These are phyloP conservation scores for Halcyon senegalensis DNA, from an alignment of 2,113 vertebrate genomes.

Conservation along the genomic window DNA sequence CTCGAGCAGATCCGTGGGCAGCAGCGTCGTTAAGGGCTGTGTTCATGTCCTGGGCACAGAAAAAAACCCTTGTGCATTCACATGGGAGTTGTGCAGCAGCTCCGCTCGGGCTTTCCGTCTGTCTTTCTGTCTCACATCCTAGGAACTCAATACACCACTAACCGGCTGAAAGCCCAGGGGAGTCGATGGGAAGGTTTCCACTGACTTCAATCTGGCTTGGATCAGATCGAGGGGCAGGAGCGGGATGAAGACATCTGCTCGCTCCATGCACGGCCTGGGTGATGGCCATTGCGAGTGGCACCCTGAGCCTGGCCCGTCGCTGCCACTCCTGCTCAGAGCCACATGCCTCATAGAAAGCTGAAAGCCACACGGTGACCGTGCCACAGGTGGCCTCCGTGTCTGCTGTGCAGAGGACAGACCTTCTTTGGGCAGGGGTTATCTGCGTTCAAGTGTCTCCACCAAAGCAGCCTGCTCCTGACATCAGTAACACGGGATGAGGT, in stretches of 20 bases:
- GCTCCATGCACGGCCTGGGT: background rate
- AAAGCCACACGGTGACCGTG: background rate
- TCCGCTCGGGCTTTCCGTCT: background rate
- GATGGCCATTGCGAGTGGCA: background rate
- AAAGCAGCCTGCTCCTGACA: background rate
- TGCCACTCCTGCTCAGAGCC: background rate
- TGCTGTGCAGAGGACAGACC: background rate
- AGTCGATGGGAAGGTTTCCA: background rate
- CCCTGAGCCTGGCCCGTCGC: rapidly evolving
- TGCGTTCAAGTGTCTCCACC: rapidly evolving
- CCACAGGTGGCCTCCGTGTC: background rate
- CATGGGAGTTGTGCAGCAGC: background rate
- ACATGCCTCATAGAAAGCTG: background rate
- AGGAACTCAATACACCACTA: background rate
- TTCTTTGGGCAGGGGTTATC: background rate
- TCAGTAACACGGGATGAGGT: background rate
- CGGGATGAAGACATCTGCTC: conserved; percentile 8
- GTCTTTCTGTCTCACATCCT: background rate
- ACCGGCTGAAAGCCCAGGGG: background rate
- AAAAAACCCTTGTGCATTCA: rapidly evolving
- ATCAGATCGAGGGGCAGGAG: background rate
- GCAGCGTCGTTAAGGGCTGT: rapidly evolving
- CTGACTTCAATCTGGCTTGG: background rate
- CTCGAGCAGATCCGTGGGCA: rapidly evolving
- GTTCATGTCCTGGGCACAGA: rapidly evolving